Evolutionary conservation across 92 coral and sea anemone genomes (phyloP), one percentile per base, ranked within the genome.

Genomic region (Actinostola sp.): DNA sequence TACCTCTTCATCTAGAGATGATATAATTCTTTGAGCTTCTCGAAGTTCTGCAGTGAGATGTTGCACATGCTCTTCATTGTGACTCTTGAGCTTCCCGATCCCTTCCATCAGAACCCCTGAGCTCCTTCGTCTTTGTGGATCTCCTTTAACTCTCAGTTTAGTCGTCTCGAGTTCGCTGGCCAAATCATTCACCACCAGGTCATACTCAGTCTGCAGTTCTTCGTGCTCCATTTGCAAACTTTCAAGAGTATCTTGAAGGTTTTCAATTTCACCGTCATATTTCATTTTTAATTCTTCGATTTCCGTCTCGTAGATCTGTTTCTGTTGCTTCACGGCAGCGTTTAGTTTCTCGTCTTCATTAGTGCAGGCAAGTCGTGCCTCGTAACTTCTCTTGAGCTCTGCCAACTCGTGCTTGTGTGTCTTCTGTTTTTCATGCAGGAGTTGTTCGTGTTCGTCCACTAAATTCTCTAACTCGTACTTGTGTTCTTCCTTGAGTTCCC

Each of bases 151-250:
- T 61, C 62, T 67, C 27, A 73, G 65, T 71, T 80, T 86, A 0
- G 72, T 71, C 17, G 59, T 83, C 53, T 92, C 90, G n/a, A 94
- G 77, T 43, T 91, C 92, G 25, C 79, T 84, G 19, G 71, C 73
- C 58, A 93, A 82, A 61, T 91, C 98, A 14, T 76, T 66, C 20
- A 89, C 88, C 35, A 94, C 93, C 36, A 94, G 45, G 72, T 94
- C 98, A 65, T 77, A 86, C 63, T 94, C 98, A 15, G 92, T 88
- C 65, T 88, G 86, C 3, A 94, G 78, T 51, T 88, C 83, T 49
- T 86, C 83, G 67, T 91, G 92, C 66, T 94, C 97, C 54, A 74
- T 79, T 65, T 88, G 95, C 66, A 88, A 51, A 15, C 75, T 84
- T 80, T 94, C 98, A 38, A 91, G 39, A 33, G 52, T 80, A 28